A percentile compares a stretch with the other conserved stretches of the same genome.
Conservation (phyloP, 2,797 vertebrate species). For the Tenualosa ilisha region DNA sequence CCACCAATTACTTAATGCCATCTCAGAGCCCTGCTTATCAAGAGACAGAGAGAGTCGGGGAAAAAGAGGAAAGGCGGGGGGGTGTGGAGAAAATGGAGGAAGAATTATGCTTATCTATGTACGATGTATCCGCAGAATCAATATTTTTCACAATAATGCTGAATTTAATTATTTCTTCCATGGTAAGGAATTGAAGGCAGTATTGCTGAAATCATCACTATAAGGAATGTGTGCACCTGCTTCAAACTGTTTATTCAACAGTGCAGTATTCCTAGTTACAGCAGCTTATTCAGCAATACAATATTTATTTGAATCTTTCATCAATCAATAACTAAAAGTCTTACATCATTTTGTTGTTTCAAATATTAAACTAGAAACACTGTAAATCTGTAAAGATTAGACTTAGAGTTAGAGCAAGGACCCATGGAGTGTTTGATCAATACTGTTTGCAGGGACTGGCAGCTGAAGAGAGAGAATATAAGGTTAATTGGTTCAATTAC, state of each 20-base stretch:
- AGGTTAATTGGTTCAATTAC: conserved; percentile 63
- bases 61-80: not conserved
- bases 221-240: not conserved
- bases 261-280: not conserved
- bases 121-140: conserved; percentile 40
- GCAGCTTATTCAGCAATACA: not conserved
- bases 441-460: conserved; percentile 49
- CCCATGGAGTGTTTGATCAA: conserved; percentile 53
- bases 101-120: conserved; percentile 10
- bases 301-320: too few species aligned
- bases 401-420: not conserved
- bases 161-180: not conserved
- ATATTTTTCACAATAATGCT: conserved; percentile 4
- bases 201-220: not conserved
- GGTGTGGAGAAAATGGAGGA: not conserved
- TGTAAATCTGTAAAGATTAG: not conserved
- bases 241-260: not conserved
- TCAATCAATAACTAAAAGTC: too few species aligned
- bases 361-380: not conserved
- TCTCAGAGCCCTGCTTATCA: conserved; percentile 62
- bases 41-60: conserved; percentile 24
- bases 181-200: conserved; percentile 8
- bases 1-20: conserved; percentile 67
- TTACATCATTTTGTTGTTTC: not conserved
- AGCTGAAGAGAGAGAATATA: conserved; percentile 53